phyloP scores from a whole-genome alignment of 2,888 invertebrate species.

The Drosophila nr. fundita region DNA sequence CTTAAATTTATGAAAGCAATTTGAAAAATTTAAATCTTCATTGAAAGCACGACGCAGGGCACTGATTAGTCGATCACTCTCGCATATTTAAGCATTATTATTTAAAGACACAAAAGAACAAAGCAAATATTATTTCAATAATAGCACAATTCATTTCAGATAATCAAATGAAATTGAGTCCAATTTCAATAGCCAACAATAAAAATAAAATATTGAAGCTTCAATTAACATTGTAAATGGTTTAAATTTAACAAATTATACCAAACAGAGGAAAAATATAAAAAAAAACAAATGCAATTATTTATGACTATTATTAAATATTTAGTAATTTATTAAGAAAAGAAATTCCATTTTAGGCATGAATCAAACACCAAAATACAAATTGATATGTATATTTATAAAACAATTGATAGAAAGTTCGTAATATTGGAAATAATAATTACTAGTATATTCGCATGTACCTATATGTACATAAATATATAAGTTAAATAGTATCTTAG shows the following conservation, averaged over 20 bases:
- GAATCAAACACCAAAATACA: constrained; percentile 72
- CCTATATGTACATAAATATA: constrained; percentile 29
- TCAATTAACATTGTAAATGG: constrained; percentile 19
- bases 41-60: background rate
- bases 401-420: constrained; percentile 56
- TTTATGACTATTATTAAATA: constrained; percentile 34
- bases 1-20: background rate
- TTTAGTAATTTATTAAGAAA: constrained; percentile 42
- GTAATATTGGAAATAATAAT: constrained; percentile 55
- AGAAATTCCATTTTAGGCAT: constrained; percentile 56
- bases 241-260: constrained; percentile 24
- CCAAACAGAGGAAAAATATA: background rate
- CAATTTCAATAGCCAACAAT: constrained; percentile 19
- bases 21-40: background rate
- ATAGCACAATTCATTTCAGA: constrained; percentile 35
- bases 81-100: constrained; percentile 15
- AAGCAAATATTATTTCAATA: constrained; percentile 16
- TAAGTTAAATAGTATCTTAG: constrained; percentile 46
- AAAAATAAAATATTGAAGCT: constrained; percentile 19
- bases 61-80: background rate
- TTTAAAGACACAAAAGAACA: constrained; percentile 11
- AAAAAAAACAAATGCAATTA: constrained; percentile 12
- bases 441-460: constrained; percentile 27
- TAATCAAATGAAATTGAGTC: constrained; percentile 46
- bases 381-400: constrained; percentile 44